These are phyloP conservation scores for Nymphalis polychloros DNA, from an alignment of 2,888 invertebrate genomes.

Conservation along the genomic window DNA sequence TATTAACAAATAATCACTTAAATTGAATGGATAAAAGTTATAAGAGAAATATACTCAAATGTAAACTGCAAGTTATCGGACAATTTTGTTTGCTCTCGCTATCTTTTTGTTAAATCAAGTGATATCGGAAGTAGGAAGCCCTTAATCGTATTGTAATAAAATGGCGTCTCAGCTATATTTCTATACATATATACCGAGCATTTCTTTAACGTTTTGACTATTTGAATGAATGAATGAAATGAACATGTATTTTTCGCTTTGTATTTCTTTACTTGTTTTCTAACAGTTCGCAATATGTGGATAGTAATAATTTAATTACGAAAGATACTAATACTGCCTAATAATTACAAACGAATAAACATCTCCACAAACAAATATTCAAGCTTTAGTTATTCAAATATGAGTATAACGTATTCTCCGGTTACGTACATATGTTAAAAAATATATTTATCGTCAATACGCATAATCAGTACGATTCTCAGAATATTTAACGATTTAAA, in stretches of 20 bases:
- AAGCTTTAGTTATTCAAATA: neutral
- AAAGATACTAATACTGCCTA: too few relatives aligned
- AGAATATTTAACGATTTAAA: neutral
- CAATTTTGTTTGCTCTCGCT: slow-evolving; percentile 43
- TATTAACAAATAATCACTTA: neutral
- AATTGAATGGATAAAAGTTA: neutral
- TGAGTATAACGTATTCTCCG: neutral
- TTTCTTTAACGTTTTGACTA: too few relatives aligned
- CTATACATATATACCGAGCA: too few relatives aligned
- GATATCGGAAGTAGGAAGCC: slow-evolving; percentile 6
- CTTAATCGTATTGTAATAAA: too few relatives aligned
- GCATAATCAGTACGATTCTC: neutral
- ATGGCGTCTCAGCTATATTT: too few relatives aligned
- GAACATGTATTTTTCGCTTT: too few relatives aligned
- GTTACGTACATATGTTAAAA: neutral
- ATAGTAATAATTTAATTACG: too few relatives aligned
- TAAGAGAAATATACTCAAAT: slow-evolving; percentile 25
- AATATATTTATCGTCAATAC: slow-evolving; percentile 9
- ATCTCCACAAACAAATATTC: neutral
- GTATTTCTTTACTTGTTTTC: too few relatives aligned
- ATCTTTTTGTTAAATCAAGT: slow-evolving; percentile 27
- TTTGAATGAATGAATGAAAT: too few relatives aligned
- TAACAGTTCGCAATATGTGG: too few relatives aligned
- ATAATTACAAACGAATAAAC: too few relatives aligned
- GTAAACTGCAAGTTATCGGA: slow-evolving; percentile 38